These are phyloP conservation scores for Sebastes jordani DNA, from an alignment of 2,797 vertebrate genomes.

Conservation along the genomic window DNA sequence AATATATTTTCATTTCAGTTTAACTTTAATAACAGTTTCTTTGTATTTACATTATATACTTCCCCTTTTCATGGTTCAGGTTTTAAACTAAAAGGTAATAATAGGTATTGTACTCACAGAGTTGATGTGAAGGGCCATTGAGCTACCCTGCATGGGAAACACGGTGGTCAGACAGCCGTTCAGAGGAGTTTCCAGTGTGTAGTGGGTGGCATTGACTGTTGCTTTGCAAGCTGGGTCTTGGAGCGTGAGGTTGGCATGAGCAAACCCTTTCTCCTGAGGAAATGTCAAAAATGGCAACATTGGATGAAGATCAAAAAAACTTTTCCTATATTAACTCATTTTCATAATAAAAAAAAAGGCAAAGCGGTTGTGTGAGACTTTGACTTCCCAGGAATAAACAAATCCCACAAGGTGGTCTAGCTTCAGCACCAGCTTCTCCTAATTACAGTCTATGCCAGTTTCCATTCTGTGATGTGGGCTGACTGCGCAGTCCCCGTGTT, in stretches of 20 bases:
- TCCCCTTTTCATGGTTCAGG: background rate
- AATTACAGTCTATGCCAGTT: conserved; percentile 69
- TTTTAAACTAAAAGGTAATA: background rate
- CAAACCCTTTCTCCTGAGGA: conserved; percentile 84
- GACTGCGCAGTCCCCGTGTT: conserved; percentile 38
- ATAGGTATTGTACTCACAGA: conserved; percentile 86
- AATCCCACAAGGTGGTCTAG: conserved; percentile 68
- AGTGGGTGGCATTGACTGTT: conserved; percentile 91
- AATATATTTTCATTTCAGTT: too few relatives aligned
- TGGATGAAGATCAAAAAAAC: conserved; percentile 41
- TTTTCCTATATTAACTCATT: conserved; percentile 49
- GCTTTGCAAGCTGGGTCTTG: conserved; percentile 92
- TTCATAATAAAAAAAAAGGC: conserved; percentile 27
- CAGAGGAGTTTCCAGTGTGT: conserved; percentile 90
- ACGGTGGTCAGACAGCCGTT: conserved; percentile 86
- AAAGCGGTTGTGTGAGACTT: conserved; percentile 28
- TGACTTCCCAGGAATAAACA: conserved; percentile 70
- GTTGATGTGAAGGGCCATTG: conserved; percentile 88
- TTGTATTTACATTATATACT: background rate
- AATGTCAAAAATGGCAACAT: conserved; percentile 31
- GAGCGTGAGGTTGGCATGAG: conserved; percentile 88
- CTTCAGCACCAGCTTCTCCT: conserved; percentile 55
- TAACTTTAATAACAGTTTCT: background rate
- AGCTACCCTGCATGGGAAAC: conserved; percentile 64
- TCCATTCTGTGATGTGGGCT: conserved; percentile 78